phyloP scores from a whole-genome alignment of 1,140 invertebrate species.

The Drosophila baimaii region DNA sequence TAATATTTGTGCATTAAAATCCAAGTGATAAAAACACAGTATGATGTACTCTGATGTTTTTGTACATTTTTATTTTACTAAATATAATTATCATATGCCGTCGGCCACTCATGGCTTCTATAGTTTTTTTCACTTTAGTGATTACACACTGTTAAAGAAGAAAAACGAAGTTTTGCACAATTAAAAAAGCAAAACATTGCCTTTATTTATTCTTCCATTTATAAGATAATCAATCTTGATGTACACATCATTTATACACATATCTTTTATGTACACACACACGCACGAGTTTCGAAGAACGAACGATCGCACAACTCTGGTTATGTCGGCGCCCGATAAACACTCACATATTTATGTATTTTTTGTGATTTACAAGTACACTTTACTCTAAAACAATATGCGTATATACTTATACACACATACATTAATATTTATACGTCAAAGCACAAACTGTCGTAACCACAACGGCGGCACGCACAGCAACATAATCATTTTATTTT shows the following conservation, averaged over 20 bases:
- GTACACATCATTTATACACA: slow-evolving; percentile 8
- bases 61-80: slow-evolving; percentile 14
- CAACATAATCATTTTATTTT: slow-evolving; percentile 2
- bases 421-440: slow-evolving; percentile 39
- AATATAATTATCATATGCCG: slow-evolving; percentile 7
- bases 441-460: slow-evolving; percentile 39
- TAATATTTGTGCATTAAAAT: slow-evolving; percentile 1
- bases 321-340: slow-evolving; percentile 20
- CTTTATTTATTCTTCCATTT: background rate
- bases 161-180: background rate
- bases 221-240: slow-evolving; percentile 8
- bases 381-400: background rate
- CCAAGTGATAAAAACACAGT: slow-evolving; percentile 5
- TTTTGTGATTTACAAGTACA: slow-evolving; percentile 35
- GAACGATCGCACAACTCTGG: slow-evolving; percentile 18
- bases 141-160: background rate
- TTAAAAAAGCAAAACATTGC: background rate
- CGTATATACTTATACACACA: slow-evolving; percentile 14
- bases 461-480: background rate
- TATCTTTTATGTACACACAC: slow-evolving; percentile 4
- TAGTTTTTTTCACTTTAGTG: background rate
- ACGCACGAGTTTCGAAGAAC: slow-evolving; percentile 1
- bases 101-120: slow-evolving; percentile 7
- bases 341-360: slow-evolving; percentile 20
- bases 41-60: slow-evolving; percentile 9